Conservation (phyloP, 2,113 vertebrate species). For the Myrmecobius fasciatus region DNA sequence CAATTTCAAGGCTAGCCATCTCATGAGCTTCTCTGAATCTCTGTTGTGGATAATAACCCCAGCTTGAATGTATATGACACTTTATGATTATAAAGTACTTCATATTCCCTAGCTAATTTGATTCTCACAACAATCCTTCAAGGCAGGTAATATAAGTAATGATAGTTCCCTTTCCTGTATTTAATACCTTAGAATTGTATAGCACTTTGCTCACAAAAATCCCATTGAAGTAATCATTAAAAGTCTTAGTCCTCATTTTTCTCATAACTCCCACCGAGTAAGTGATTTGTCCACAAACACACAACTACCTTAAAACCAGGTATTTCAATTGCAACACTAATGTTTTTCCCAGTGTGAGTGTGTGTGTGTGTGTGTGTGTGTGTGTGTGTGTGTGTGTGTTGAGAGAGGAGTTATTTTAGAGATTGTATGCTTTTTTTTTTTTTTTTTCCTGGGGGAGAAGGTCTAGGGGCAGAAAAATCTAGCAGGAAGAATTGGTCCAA, state of each 20-base stretch:
- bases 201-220: background rate
- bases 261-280: background rate
- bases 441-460: background rate
- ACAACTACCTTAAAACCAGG: background rate
- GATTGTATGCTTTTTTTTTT: background rate
- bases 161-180: background rate
- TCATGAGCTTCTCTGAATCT: background rate
- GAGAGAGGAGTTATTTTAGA: background rate
- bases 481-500: background rate
- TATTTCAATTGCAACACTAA: background rate
- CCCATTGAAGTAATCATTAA: background rate
- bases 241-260: background rate
- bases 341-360: background rate
- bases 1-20: background rate
- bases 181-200: background rate
- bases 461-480: too few relatives aligned
- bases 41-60: background rate
- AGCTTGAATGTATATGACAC: background rate
- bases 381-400: too few relatives aligned
- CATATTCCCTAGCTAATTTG: background rate
- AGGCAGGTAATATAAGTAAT: background rate
- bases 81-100: background rate
- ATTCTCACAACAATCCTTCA: background rate
- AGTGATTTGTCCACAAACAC: background rate
- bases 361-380: too few relatives aligned